Conservation (phyloP, 2,888 invertebrate species). For the Drosophila fungiperda region DNA sequence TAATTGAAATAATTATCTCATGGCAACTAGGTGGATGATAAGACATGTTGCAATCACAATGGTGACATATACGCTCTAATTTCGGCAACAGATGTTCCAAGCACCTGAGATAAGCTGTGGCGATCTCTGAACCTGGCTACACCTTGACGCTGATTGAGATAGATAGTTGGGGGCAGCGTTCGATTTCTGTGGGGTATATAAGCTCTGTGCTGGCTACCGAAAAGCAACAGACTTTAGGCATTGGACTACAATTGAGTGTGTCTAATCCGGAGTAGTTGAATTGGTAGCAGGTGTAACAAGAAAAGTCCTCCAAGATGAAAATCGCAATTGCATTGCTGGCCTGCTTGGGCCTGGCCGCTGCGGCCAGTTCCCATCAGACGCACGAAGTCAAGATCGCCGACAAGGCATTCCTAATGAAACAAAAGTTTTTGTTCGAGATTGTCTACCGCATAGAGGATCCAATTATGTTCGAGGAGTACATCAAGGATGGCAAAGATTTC, state of each 20-base stretch:
- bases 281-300: constrained; percentile 28
- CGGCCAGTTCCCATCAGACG: constrained; percentile 55
- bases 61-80: constrained; percentile 14
- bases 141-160: background rate
- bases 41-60: constrained; percentile 15
- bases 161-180: constrained; percentile 14
- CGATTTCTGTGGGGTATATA: constrained; percentile 43
- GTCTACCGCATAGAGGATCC: constrained; percentile 57
- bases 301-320: constrained; percentile 67
- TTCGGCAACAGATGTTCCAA: constrained; percentile 39
- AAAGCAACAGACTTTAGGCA: constrained; percentile 75
- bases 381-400: constrained; percentile 72
- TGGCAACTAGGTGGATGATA: constrained; percentile 49
- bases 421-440: constrained; percentile 78
- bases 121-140: constrained; percentile 24
- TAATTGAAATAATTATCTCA: constrained; percentile 21
- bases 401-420: constrained; percentile 68
- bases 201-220: constrained; percentile 5
- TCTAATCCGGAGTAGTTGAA: constrained; percentile 67
- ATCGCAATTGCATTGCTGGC: constrained; percentile 76
- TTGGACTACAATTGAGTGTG: constrained; percentile 57
- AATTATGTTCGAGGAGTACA: constrained; percentile 74
- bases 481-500: constrained; percentile 85
- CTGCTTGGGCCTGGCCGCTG: constrained; percentile 74
- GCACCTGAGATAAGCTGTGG: constrained; percentile 55